phyloP scores from a whole-genome alignment of 2,113 vertebrate species.

The Pteropus alecto region DNA sequence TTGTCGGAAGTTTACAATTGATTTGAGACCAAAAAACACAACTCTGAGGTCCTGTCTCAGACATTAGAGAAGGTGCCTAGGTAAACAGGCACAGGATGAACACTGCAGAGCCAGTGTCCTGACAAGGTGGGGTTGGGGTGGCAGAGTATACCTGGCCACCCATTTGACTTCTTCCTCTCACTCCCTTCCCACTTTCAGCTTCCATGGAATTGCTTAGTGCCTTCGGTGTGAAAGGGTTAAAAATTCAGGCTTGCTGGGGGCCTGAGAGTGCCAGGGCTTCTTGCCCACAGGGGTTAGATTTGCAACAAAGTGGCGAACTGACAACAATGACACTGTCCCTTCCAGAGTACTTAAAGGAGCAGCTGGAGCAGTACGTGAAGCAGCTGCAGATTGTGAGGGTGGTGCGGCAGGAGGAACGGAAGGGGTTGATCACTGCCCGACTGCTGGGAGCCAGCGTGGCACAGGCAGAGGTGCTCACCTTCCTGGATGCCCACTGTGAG shows the following conservation, averaged over 20 bases:
- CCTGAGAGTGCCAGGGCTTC: neutral
- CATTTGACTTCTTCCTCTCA: neutral
- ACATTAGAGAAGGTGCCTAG: neutral
- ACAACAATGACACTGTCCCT: neutral
- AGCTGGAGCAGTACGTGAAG: conserved; percentile 88
- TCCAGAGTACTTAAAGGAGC: conserved; percentile 89
- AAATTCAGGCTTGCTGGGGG: neutral
- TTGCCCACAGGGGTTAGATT: neutral
- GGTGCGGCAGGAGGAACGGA: conserved; percentile 91
- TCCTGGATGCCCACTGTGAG: conserved; percentile 93
- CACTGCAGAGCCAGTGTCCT: neutral
- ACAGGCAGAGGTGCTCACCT: conserved; percentile 93
- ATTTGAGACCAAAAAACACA: neutral
- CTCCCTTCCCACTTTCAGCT: rapidly evolving
- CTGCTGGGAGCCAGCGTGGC: conserved; percentile 92
- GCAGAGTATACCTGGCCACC: neutral
- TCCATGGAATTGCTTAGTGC: neutral
- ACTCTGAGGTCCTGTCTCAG: neutral
- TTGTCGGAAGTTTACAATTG: neutral
- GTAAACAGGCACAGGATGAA: neutral
- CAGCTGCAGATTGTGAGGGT: conserved; percentile 91
- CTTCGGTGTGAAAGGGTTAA: neutral
- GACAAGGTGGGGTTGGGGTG: neutral
- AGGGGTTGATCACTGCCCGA: conserved; percentile 95
- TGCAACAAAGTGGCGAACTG: neutral